phyloP scores from a whole-genome alignment of 2,888 invertebrate species.

The Hypolimnas misippus region DNA sequence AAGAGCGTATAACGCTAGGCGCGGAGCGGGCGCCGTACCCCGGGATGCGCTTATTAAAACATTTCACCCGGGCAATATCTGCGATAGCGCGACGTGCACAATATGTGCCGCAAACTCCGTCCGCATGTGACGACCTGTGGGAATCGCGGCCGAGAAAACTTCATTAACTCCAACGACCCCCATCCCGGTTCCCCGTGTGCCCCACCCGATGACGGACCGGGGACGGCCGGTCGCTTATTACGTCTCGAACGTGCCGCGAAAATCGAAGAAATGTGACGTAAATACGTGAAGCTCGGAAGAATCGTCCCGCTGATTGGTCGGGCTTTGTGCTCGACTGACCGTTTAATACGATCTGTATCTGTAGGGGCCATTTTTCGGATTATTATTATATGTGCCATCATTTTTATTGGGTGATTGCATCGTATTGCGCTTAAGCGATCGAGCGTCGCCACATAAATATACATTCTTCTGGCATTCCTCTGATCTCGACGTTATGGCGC shows the following conservation, averaged over 20 bases:
- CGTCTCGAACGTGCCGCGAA: conserved; percentile 82
- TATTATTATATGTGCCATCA: conserved; percentile 71
- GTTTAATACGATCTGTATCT: conserved; percentile 80
- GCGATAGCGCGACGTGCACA: conserved; percentile 75
- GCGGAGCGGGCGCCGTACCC: conserved; percentile 56
- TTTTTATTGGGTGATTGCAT: conserved; percentile 61
- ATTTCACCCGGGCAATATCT: conserved; percentile 80
- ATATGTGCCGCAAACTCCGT: conserved; percentile 79
- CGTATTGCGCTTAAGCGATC: conserved; percentile 45
- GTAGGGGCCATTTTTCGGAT: conserved; percentile 63
- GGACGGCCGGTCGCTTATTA: conserved; percentile 78
- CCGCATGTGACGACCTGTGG: conserved; percentile 84
- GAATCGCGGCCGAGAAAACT: conserved; percentile 83
- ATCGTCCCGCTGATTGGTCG: conserved; percentile 76
- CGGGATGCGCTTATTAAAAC: conserved; percentile 83
- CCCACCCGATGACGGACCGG: conserved; percentile 64
- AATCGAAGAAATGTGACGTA: conserved; percentile 83
- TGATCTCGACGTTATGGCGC: conserved; percentile 10
- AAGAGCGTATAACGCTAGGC: conserved; percentile 59
- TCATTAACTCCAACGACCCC: conserved; percentile 81
- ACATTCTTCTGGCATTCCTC: conserved; percentile 21
- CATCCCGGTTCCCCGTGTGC: conserved; percentile 45
- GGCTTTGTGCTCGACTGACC: conserved; percentile 77
- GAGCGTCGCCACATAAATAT: conserved; percentile 39
- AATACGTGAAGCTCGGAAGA: conserved; percentile 76